phyloP scores from a whole-genome alignment of 2,888 invertebrate genomes.

The Watsonalla binaria region DNA sequence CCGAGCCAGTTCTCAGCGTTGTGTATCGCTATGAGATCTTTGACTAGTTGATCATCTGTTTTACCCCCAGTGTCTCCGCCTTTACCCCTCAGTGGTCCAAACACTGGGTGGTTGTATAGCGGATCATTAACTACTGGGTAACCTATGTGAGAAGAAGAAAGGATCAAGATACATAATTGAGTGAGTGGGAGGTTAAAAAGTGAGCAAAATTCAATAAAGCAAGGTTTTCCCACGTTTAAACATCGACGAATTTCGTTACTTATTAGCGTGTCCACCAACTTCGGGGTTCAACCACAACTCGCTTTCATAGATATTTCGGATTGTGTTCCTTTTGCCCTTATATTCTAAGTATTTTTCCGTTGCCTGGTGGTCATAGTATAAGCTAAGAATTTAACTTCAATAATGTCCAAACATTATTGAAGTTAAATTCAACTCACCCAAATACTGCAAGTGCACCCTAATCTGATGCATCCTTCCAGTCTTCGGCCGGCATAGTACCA shows the following conservation, averaged over 20 bases:
- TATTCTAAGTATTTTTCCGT: too few species aligned
- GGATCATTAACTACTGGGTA: constrained; percentile 99
- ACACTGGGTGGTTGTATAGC: constrained; percentile 96
- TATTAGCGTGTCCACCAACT: too few species aligned
- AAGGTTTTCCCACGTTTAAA: too few species aligned
- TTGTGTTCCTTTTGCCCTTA: too few species aligned
- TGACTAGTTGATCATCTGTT: constrained; percentile 91
- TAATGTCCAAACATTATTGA: background rate
- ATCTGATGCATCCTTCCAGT: constrained; percentile 99
- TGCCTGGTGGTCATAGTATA: background rate
- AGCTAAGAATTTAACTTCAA: too few species aligned
- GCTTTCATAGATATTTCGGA: too few species aligned
- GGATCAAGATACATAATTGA: background rate
- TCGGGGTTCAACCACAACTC: too few species aligned
- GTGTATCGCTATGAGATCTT: constrained; percentile 93
- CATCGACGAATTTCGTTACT: too few species aligned
- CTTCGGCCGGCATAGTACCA: constrained; percentile 95
- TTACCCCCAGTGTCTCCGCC: constrained; percentile 93
- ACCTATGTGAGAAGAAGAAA: constrained; percentile 74
- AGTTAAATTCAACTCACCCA: constrained; percentile 80
- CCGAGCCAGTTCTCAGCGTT: constrained; percentile 97
- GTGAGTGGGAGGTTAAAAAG: too few species aligned
- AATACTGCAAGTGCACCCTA: constrained; percentile 97
- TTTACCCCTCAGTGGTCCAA: constrained; percentile 95
- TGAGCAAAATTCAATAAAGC: too few species aligned